Evolutionary conservation across 2,113 vertebrate species (phyloP).

Genomic region (Sula dactylatra): DNA sequence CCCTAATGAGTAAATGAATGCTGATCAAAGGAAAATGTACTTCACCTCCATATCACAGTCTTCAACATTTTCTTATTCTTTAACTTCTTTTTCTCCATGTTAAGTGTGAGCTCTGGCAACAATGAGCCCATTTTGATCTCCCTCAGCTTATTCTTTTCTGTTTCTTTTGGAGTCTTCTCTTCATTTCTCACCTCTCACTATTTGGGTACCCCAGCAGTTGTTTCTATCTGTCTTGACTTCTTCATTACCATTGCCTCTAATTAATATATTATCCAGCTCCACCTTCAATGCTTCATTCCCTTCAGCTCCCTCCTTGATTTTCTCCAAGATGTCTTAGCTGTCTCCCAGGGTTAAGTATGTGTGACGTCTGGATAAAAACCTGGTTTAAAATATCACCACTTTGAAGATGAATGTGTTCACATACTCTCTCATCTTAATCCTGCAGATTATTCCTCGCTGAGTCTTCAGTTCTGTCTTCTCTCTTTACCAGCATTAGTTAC

Average conservation of each 20-base stretch:
- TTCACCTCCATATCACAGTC: not conserved
- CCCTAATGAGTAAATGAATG: not conserved
- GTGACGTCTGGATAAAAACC: not conserved
- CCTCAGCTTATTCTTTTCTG: not conserved
- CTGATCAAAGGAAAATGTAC: not conserved
- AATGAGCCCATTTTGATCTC: not conserved
- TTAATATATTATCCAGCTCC: not conserved
- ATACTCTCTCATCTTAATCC: not conserved
- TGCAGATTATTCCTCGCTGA: not conserved
- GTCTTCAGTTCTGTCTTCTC: not conserved
- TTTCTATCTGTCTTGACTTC: not conserved
- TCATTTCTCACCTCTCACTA: not conserved
- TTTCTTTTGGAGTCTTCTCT: not conserved
- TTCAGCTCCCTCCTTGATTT: not conserved
- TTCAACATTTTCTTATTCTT: not conserved
- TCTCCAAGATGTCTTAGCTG: not conserved
- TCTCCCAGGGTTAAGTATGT: not conserved
- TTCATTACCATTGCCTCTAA: not conserved
- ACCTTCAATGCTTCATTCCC: not conserved
- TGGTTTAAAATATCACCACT: not conserved
- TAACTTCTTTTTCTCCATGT: not conserved
- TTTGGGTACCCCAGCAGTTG: not conserved
- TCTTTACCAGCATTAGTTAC: not conserved
- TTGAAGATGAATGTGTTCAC: not conserved
- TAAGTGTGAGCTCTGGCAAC: not conserved